Evolutionary conservation across 2,113 vertebrate species (phyloP), one percentile per base, ranked within the genome.

Genomic region (Siniperca knerii): DNA sequence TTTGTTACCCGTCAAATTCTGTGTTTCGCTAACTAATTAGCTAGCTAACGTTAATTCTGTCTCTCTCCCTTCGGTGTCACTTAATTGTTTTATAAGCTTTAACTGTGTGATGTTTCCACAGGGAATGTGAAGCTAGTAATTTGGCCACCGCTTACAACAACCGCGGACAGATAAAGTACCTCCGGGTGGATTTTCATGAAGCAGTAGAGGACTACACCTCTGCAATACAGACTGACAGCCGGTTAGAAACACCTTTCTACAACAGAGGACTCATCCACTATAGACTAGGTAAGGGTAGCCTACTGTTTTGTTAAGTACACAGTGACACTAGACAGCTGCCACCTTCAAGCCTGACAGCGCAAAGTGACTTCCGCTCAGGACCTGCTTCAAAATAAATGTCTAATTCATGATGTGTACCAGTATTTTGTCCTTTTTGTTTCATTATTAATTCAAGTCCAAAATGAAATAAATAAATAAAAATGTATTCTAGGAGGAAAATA

Each of bases 221-320:
- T 1, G 97, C 98, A 2, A 97, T 98, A 80, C 48, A 94, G 80
- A 85, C 92, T 35, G 94, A 96, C 42, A 90, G 92, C 23, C 69
- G 60, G 54, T 98, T 96, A 89, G 97, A 97, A 88, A 93, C 97
- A 5, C 97, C 98, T 0, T 97, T 97, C 93, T 99, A 99, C 95
- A 99, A 99, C 96, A 95, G 98, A 91, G 98, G 98, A 46, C 89
- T 99, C 79, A 95, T 99, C 72, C 86, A 85, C 10, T 99, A 99
- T 44, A 95, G 98, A 81, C 94, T 99, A 76, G 98, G 98, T 99
- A 95, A 94, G 95, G 70, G 46, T 0, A 6, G 29, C 29, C 29
- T 29, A 29, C 29, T 1, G 13, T 8, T 8, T 1, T 21, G 4
- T 7, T 4, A 13, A 40, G 21, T 44, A 46, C 10, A 18, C 23